Conservation (phyloP, 2,888 invertebrate genomes). For the Eilema caniola region DNA sequence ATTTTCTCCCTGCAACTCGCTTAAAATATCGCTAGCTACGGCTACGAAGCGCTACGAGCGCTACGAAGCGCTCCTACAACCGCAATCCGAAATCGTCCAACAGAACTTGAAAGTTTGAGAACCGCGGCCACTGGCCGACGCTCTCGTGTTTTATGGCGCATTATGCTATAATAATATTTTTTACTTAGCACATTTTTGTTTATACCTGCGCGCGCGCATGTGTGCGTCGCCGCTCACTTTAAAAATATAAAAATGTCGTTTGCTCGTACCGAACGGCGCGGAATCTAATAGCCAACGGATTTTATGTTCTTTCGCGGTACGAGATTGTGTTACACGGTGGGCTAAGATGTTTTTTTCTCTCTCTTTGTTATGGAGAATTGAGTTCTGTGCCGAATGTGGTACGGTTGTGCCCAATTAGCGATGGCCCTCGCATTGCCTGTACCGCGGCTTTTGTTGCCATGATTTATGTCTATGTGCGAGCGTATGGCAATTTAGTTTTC, state of each 20-base stretch:
- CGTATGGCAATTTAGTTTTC: conserved; percentile 57
- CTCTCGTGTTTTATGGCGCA: conserved; percentile 82
- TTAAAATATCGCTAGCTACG: conserved; percentile 23
- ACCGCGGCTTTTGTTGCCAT: conserved; percentile 76
- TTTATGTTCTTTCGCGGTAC: conserved; percentile 83
- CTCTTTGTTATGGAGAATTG: conserved; percentile 66
- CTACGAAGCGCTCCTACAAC: conserved; percentile 56
- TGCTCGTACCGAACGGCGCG: conserved; percentile 63
- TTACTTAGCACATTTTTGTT: conserved; percentile 85
- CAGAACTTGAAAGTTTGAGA: conserved; percentile 66
- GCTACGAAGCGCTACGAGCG: conserved; percentile 49
- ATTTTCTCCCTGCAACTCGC: not conserved
- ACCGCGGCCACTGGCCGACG: conserved; percentile 60
- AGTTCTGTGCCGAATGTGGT: conserved; percentile 57
- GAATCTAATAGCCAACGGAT: conserved; percentile 75
- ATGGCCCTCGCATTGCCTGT: conserved; percentile 60
- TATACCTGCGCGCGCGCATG: conserved; percentile 61
- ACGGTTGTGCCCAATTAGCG: conserved; percentile 72
- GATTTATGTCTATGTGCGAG: conserved; percentile 73
- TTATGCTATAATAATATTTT: conserved; percentile 85
- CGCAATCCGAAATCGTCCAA: conserved; percentile 30
- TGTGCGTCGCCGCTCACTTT: conserved; percentile 55
- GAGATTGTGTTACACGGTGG: conserved; percentile 74
- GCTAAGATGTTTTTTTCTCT: conserved; percentile 60
- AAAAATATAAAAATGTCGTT: conserved; percentile 75